Percentiles rank a stretch among this genome's conserved stretches.
Conservation (phyloP, 2,888 invertebrate species). For the Sarcophaga carnaria region DNA sequence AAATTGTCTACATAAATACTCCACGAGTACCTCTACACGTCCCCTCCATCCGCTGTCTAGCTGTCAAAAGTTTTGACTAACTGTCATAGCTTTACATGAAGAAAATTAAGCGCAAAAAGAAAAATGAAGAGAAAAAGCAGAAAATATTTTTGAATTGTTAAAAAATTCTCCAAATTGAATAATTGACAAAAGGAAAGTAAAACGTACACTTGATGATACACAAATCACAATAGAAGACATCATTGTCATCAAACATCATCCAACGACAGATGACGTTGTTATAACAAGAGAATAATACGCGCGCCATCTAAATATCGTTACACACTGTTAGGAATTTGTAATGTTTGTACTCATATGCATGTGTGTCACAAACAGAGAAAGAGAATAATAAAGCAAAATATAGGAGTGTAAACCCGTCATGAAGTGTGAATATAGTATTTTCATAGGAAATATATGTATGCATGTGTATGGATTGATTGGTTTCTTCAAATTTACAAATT, state of each 20-base stretch:
- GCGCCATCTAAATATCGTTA: background rate
- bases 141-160: slow-evolving; percentile 38
- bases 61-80: background rate
- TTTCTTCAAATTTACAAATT: slow-evolving; percentile 45
- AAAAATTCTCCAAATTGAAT: slow-evolving; percentile 58
- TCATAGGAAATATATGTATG: background rate
- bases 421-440: background rate
- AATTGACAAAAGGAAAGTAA: slow-evolving; percentile 49
- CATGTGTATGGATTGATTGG: slow-evolving; percentile 25
- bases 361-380: background rate
- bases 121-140: background rate
- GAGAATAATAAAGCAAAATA: no score
- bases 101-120: slow-evolving; percentile 13
- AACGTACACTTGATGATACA: slow-evolving; percentile 42
- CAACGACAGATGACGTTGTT: background rate
- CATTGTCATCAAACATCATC: slow-evolving; percentile 10
- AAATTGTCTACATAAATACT: background rate
- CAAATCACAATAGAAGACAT: slow-evolving; percentile 51
- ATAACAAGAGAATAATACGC: slow-evolving; percentile 14
- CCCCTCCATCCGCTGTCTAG: background rate
- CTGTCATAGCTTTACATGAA: background rate
- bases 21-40: background rate
- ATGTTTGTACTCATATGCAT: background rate
- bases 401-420: background rate
- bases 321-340: background rate